Conservation (phyloP, 2,113 vertebrate species). For the Larimichthys crocea region DNA sequence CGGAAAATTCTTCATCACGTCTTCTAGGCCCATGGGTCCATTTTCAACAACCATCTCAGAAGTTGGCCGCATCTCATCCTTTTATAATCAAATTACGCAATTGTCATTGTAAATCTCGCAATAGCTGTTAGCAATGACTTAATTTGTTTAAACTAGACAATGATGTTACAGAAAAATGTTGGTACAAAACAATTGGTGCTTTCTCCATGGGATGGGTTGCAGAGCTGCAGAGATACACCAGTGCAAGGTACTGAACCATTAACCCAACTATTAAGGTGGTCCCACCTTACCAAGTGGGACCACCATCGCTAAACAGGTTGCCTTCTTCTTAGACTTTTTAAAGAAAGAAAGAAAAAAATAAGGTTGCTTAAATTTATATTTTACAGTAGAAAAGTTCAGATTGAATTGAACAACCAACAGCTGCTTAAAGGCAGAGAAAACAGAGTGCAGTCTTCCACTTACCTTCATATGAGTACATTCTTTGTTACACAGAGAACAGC, state of each 20-base stretch:
- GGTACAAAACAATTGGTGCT: too few species aligned
- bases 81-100: neutral
- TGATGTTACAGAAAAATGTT: too few species aligned
- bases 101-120: too few species aligned
- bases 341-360: neutral
- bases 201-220: too few species aligned
- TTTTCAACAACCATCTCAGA: neutral
- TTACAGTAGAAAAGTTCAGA: neutral
- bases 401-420: neutral
- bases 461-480: constrained; percentile 94
- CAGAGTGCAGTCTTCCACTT: constrained; percentile 82
- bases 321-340: too few species aligned
- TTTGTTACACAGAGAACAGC: constrained; percentile 97
- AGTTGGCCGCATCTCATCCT: neutral
- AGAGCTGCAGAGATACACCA: too few species aligned
- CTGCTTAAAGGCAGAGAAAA: constrained; percentile 17
- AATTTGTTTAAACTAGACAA: too few species aligned
- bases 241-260: too few species aligned
- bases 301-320: too few species aligned
- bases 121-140: too few species aligned
- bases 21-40: neutral
- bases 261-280: too few species aligned
- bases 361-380: neutral
- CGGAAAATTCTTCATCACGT: neutral
- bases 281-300: too few species aligned